phyloP scores from a whole-genome alignment of 2,888 invertebrate genomes.

The Dasypogon diadema region DNA sequence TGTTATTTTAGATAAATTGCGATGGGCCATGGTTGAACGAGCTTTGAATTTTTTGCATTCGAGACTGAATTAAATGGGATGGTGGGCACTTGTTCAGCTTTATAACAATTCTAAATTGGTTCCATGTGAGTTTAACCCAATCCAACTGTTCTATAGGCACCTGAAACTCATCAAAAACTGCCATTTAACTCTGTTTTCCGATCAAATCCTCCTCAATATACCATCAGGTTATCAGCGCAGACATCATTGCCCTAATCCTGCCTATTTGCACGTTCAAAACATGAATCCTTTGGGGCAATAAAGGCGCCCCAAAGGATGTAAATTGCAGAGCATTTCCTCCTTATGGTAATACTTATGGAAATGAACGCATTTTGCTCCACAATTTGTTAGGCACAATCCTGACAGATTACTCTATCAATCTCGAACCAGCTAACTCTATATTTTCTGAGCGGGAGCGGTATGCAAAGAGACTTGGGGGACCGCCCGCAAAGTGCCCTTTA shows the following conservation, averaged over 20 bases:
- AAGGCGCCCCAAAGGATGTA: constrained; percentile 26
- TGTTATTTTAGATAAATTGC: too few species aligned
- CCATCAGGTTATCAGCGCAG: constrained; percentile 20
- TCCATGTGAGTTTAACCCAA: too few species aligned
- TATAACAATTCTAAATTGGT: too few species aligned
- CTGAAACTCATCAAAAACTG: too few species aligned
- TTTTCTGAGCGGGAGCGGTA: constrained; percentile 1
- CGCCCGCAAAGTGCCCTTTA: constrained; percentile 26
- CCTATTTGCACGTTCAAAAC: background rate
- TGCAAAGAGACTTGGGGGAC: constrained; percentile 1
- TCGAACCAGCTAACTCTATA: constrained; percentile 34
- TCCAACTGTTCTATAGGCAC: too few species aligned
- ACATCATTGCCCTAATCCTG: background rate
- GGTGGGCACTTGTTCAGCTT: too few species aligned
- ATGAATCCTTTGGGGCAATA: constrained; percentile 7
- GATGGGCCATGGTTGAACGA: too few species aligned
- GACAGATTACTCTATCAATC: constrained; percentile 50
- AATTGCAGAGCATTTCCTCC: constrained; percentile 34
- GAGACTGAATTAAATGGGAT: too few species aligned
- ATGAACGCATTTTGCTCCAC: constrained; percentile 38
- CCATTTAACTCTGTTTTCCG: too few species aligned
- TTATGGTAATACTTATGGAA: constrained; percentile 44
- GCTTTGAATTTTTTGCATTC: too few species aligned
- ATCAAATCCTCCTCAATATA: too few species aligned
- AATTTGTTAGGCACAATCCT: constrained; percentile 47